These are phyloP conservation scores for Hypomecis atomaria DNA, from an alignment of 2,888 invertebrate genomes.

Conservation along the genomic window DNA sequence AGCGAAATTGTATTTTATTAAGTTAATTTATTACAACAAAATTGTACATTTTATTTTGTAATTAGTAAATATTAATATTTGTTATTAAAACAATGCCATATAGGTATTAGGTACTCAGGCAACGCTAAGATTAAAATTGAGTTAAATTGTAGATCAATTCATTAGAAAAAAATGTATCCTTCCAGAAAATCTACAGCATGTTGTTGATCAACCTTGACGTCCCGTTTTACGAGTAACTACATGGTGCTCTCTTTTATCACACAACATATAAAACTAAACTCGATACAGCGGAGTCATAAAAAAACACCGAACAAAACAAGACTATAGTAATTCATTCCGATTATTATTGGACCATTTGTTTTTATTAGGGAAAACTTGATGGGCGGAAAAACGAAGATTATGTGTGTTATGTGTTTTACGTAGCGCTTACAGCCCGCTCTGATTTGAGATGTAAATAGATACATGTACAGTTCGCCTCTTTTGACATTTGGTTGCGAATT, in stretches of 20 bases:
- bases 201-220: conserved; percentile 26
- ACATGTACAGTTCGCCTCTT: conserved; percentile 14
- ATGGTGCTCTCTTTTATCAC: conserved; percentile 28
- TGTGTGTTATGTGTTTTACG: conserved; percentile 44
- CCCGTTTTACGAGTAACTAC: conserved; percentile 29
- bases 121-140: too few species aligned
- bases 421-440: conserved; percentile 28
- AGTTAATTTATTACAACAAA: too few species aligned
- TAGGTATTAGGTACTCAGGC: too few species aligned
- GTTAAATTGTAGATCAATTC: too few species aligned
- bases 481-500: not conserved
- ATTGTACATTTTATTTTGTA: too few species aligned
- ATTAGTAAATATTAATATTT: too few species aligned
- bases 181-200: conserved; percentile 4
- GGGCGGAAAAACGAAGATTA: conserved; percentile 48
- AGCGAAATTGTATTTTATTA: too few species aligned
- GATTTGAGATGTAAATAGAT: conserved; percentile 25
- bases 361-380: conserved; percentile 68
- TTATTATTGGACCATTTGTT: conserved; percentile 75
- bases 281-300: conserved; percentile 55
- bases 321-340: conserved; percentile 63
- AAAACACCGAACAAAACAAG: conserved; percentile 59
- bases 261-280: conserved; percentile 40
- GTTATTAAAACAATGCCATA: too few species aligned
- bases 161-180: not conserved